These are phyloP conservation scores for Callospermophilus lateralis DNA, from an alignment of 2,113 vertebrate species.

Conservation along the genomic window DNA sequence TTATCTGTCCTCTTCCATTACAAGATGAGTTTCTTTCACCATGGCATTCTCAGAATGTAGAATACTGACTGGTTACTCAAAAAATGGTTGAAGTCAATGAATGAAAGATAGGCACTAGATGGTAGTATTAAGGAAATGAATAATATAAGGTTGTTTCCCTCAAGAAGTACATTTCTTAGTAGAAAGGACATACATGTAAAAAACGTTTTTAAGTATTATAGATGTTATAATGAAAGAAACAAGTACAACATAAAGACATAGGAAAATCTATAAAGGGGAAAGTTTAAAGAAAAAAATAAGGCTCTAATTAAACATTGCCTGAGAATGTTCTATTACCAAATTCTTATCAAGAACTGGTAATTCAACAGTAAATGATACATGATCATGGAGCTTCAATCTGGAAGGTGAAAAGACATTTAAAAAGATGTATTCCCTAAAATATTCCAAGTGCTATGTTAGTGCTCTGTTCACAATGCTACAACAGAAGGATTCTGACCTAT, in stretches of 20 bases:
- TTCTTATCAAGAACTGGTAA: background rate
- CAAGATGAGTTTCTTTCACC: slow-evolving; percentile 1
- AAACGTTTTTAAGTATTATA: background rate
- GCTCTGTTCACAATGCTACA: background rate
- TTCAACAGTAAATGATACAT: no score
- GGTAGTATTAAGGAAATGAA: background rate
- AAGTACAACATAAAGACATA: slow-evolving; percentile 4
- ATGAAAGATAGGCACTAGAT: background rate
- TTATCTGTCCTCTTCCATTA: background rate
- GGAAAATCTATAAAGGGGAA: background rate
- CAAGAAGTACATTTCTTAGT: background rate
- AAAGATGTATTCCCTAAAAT: slow-evolving; percentile 2
- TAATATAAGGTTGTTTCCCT: background rate
- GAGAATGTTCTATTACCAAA: slow-evolving; percentile 27
- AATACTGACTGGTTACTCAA: background rate
- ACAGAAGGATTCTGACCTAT: background rate
- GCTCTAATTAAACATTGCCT: background rate
- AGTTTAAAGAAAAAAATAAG: background rate
- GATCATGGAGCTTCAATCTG: background rate
- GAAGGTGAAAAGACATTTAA: background rate
- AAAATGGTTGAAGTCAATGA: slow-evolving; percentile 11
- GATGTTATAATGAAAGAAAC: slow-evolving; percentile 19
- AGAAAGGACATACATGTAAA: background rate
- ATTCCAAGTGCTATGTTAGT: background rate
- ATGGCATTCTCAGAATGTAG: slow-evolving; percentile 12